A percentile compares a stretch with the other conserved stretches of the same genome.
phyloP scores from a whole-genome alignment of 1,140 invertebrate genomes.

The Rhyzopertha dominica region DNA sequence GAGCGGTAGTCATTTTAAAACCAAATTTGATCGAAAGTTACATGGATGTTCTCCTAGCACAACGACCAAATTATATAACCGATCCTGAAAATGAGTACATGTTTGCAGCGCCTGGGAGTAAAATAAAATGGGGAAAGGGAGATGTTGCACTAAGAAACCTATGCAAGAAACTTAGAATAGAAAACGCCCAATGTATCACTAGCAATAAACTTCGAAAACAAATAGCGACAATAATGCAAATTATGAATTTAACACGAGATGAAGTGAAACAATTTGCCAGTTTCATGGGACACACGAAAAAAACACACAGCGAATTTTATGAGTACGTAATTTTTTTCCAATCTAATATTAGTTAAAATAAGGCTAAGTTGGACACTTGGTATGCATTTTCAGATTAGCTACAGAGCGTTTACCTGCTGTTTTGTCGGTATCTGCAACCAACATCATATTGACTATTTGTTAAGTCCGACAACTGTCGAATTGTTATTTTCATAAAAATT shows the following conservation, averaged over 20 bases:
- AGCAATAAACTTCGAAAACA: slow-evolving; percentile 11
- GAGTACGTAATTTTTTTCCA: slow-evolving; percentile 12
- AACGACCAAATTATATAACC: slow-evolving; percentile 5
- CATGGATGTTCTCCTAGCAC: slow-evolving; percentile 3
- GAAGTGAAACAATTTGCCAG: slow-evolving; percentile 12
- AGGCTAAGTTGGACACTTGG: too few species aligned
- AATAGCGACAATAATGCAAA: slow-evolving; percentile 9
- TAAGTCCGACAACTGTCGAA: too few species aligned
- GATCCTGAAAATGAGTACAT: slow-evolving; percentile 1
- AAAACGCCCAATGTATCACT: slow-evolving; percentile 1
- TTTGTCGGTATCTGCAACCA: too few species aligned
- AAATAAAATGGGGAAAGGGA: slow-evolving; percentile 10
- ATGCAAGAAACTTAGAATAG: neutral
- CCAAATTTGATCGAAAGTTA: slow-evolving; percentile 1
- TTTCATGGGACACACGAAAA: slow-evolving; percentile 18
- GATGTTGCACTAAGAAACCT: slow-evolving; percentile 3
- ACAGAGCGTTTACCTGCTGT: too few species aligned
- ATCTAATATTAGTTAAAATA: slow-evolving; percentile 20
- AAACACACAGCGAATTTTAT: slow-evolving; percentile 17
- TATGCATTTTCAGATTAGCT: too few species aligned
- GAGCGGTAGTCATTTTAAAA: slow-evolving; percentile 5
- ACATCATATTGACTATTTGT: too few species aligned
- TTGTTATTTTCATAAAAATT: too few species aligned
- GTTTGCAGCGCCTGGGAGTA: slow-evolving; percentile 4
- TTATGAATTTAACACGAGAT: slow-evolving; percentile 14